Evolutionary conservation across 2,888 invertebrate genomes (phyloP).

Genomic region (Aelia acuminata): DNA sequence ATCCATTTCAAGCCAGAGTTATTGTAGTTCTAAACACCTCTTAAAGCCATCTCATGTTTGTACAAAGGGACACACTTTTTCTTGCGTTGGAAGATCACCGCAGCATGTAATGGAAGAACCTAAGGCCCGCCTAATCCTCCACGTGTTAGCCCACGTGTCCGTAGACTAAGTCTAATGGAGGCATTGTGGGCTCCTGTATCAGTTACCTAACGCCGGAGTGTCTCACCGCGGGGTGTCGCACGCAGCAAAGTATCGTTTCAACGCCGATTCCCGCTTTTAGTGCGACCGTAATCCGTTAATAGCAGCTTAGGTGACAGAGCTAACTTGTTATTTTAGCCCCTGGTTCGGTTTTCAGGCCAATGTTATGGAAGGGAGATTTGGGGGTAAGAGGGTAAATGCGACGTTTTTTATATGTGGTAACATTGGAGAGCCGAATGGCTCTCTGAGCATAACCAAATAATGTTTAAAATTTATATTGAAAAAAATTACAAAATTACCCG

Average conservation of each 20-base stretch:
- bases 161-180: constrained; percentile 28
- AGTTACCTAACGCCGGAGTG: constrained; percentile 16
- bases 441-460: too few relatives aligned
- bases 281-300: constrained; percentile 31
- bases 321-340: constrained; percentile 43
- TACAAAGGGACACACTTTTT: constrained; percentile 28
- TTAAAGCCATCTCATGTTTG: background rate
- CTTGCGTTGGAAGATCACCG: constrained; percentile 11
- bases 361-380: background rate
- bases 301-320: background rate
- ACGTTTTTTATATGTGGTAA: background rate
- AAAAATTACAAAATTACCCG: too few relatives aligned
- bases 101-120: constrained; percentile 17
- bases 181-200: constrained; percentile 7
- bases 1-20: background rate
- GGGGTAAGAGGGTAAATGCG: background rate
- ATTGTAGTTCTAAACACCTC: constrained; percentile 6
- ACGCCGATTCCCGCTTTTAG: constrained; percentile 37
- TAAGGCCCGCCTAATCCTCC: background rate
- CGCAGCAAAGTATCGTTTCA: constrained; percentile 10
- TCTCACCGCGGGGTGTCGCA: constrained; percentile 17
- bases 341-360: background rate
- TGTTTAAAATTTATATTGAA: too few relatives aligned
- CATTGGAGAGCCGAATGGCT: too few relatives aligned
- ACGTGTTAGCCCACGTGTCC: constrained; percentile 46